Base-by-base conservation (phyloP, 2,797 vertebrate species). In the Triplophysa bombifrons region DNA sequence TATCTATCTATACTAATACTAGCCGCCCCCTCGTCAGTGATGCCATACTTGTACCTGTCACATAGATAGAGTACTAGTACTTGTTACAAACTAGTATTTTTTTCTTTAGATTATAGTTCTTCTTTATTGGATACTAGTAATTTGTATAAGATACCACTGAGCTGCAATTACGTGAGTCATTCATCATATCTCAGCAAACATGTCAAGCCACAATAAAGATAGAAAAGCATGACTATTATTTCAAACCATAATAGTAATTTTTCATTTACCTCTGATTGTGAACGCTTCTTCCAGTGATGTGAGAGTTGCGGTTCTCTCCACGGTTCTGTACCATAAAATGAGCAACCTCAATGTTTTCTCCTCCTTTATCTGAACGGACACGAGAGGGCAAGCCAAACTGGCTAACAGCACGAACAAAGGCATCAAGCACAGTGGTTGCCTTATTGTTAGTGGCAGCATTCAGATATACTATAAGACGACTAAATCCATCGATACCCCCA, bases 331-430 rank as follows among this genome's bases (percentile, higher is more conserved):
- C 53, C 76, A 76, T 78, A 41, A 69, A 70, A 6, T 58, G 22
- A 46, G 76, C 76, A 30, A 78, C 76, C 66, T 78, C 76, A 25
- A 78, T 61, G 53, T 78, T 70, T 60, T 78, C 76, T 46, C 76
- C 38, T 27, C 65, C 48, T 44, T 70, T 78, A 44, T 69, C 76
- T 8, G 65, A 78, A 27, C 76, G 66, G 25, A 78, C 65, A 69
- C 65, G 38, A 25, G 66, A 78, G 9, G 66, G 66, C n/a, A 69
- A 14, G 38, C 76, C 65, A 70, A 25, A 78, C 55, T 78, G 76
- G 48, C 51, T 41, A 58, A 78, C 66, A 58, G 76, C 76, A 46
- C 34, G 12, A 58, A 78, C 65, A 38, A 77, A 77, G 20, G 48
- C 30, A 56, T 77, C 53, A 9, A 77, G 51, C n/a, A 77, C 75